A percentile compares a stretch with the other conserved stretches of the same genome.
These are phyloP conservation scores for Hydroisotoma schaefferi DNA, from an alignment of 2,888 invertebrate species.

Conservation along the genomic window DNA sequence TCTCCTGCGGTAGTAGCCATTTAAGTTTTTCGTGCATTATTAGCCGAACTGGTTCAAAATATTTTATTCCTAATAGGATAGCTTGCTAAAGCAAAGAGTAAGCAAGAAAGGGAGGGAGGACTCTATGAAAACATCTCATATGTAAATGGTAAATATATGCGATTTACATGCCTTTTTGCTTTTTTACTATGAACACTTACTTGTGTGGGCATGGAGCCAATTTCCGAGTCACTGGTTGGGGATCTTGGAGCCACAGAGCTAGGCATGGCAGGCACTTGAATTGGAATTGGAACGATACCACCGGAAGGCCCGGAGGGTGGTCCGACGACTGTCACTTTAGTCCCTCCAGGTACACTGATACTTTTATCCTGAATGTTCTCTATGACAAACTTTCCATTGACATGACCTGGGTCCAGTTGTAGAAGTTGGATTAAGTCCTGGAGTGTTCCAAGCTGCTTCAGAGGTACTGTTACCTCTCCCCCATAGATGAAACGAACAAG, in stretches of 20 bases:
- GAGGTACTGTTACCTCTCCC: conserved; percentile 47
- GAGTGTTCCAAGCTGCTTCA: conserved; percentile 47
- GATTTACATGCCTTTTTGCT: too few species aligned
- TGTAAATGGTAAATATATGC: too few species aligned
- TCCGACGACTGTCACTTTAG: conserved; percentile 36
- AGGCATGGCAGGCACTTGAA: conserved; percentile 8
- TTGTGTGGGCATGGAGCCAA: conserved; percentile 38
- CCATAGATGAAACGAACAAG: conserved; percentile 47
- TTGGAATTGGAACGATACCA: neutral
- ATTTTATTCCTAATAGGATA: too few species aligned
- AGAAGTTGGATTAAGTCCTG: conserved; percentile 47
- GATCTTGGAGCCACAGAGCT: neutral
- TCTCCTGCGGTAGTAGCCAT: too few species aligned
- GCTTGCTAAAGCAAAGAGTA: too few species aligned
- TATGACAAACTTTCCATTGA: conserved; percentile 47
- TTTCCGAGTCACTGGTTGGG: conserved; percentile 22
- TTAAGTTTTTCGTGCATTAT: too few species aligned
- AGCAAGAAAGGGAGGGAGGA: too few species aligned
- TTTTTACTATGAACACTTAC: too few species aligned
- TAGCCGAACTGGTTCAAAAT: too few species aligned
- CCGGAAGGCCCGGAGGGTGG: conserved; percentile 16
- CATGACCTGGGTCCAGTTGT: conserved; percentile 46
- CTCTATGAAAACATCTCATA: too few species aligned
- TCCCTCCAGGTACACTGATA: conserved; percentile 34
- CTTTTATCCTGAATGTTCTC: conserved; percentile 47